Evolutionary conservation across 2,113 vertebrate genomes (phyloP).

Genomic region (Callaeas wilsoni): DNA sequence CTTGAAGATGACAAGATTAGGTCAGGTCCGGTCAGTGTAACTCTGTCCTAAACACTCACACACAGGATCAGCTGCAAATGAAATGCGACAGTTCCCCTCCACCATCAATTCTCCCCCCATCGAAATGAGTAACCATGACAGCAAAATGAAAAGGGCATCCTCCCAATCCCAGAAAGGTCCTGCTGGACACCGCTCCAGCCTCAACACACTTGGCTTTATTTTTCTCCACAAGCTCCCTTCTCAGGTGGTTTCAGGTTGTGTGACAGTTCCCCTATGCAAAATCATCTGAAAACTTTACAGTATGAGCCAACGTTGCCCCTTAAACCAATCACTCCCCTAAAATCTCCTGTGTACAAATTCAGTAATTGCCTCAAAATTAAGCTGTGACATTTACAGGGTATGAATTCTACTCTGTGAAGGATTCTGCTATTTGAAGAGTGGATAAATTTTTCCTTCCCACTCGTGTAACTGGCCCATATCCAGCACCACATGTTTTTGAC

Average conservation of each 20-base stretch:
- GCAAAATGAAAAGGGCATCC: background rate
- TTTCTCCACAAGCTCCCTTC: background rate
- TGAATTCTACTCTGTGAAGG: background rate
- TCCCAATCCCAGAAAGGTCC: background rate
- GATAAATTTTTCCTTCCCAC: background rate
- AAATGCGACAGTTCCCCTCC: background rate
- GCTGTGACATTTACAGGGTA: background rate
- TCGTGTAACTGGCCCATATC: background rate
- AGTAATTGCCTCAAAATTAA: background rate
- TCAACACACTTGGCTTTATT: background rate
- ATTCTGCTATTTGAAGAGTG: background rate
- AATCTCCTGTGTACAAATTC: background rate
- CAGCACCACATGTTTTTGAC: constrained; percentile 33
- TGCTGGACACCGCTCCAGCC: background rate
- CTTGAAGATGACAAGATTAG: background rate
- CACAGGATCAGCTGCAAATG: background rate
- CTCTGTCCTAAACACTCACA: background rate
- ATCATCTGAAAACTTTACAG: background rate
- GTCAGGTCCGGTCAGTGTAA: background rate
- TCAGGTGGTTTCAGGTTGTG: background rate
- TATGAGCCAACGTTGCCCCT: background rate
- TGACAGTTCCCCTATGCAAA: background rate
- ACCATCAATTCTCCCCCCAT: background rate
- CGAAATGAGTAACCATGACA: background rate
- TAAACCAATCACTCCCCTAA: background rate